Percentiles rank a stretch among this genome's conserved stretches.
These are phyloP conservation scores for Lontra canadensis DNA, from an alignment of 2,113 vertebrate genomes.

Conservation along the genomic window DNA sequence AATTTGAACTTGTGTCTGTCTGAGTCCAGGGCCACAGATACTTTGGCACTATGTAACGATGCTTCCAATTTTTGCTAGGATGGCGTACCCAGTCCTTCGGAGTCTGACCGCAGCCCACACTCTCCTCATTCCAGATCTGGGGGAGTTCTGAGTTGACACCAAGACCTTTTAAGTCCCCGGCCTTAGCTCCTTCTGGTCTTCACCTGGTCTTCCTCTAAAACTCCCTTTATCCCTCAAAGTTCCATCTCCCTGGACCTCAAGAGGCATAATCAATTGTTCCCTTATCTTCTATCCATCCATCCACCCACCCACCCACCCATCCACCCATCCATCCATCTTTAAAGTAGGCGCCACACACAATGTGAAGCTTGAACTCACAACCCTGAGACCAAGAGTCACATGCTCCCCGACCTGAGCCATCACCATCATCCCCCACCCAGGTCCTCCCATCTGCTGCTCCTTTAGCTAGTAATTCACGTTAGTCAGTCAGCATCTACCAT, in stretches of 20 bases:
- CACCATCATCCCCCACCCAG: not conserved
- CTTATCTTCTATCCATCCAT: not conserved
- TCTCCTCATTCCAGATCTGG: not conserved
- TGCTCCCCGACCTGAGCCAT: not conserved
- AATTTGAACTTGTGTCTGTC: not conserved
- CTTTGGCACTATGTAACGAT: rapidly evolving
- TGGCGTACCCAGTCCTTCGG: not conserved
- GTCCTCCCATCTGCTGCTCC: not conserved
- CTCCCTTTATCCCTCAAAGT: not conserved
- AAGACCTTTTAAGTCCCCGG: not conserved
- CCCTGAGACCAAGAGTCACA: not conserved
- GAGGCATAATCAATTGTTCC: not conserved
- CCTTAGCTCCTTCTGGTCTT: not conserved
- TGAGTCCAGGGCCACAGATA: not conserved
- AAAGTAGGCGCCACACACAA: not conserved
- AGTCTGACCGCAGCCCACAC: not conserved
- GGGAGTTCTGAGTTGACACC: not conserved
- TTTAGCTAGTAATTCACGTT: not conserved
- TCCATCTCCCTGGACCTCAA: not conserved
- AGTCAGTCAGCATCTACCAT: not conserved
- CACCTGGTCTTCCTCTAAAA: not conserved
- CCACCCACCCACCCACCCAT: not conserved
- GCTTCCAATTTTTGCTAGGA: not conserved
- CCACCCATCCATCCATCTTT: not conserved
- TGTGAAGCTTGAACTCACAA: not conserved